Conservation (phyloP, 1,140 invertebrate genomes). For the Apis cerana region DNA sequence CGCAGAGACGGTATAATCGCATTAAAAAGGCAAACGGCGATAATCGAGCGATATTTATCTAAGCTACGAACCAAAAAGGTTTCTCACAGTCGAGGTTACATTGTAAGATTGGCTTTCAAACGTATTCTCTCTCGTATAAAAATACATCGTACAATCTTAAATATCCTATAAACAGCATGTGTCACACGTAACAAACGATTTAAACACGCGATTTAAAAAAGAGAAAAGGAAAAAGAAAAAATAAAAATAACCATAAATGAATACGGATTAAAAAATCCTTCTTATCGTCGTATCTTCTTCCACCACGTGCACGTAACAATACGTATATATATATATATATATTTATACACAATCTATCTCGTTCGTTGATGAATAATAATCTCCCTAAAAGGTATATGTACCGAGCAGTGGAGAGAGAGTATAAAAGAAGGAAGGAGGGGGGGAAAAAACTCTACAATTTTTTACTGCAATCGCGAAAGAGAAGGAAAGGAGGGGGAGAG, state of each 20-base stretch:
- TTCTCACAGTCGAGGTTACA: background rate
- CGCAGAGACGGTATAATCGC: background rate
- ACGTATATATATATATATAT: too few species aligned
- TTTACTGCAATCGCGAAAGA: background rate
- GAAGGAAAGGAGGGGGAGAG: too few species aligned
- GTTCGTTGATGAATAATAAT: too few species aligned
- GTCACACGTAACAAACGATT: background rate
- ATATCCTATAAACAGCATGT: background rate
- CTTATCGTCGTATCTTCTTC: too few species aligned
- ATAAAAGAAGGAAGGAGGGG: background rate
- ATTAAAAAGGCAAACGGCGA: constrained; percentile 2
- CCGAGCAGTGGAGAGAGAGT: too few species aligned
- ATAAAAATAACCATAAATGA: background rate
- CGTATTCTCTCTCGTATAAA: background rate
- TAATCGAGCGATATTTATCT: background rate
- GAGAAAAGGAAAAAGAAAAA: too few species aligned
- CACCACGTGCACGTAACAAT: too few species aligned
- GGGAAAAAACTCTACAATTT: too few species aligned
- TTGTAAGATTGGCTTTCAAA: background rate
- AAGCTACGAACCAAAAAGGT: background rate
- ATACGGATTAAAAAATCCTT: background rate
- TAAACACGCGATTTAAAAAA: background rate
- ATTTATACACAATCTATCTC: too few species aligned
- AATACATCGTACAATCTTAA: background rate
- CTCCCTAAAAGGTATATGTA: too few species aligned